Conservation (phyloP, 2,797 vertebrate species). For the Tadarida brasiliensis region DNA sequence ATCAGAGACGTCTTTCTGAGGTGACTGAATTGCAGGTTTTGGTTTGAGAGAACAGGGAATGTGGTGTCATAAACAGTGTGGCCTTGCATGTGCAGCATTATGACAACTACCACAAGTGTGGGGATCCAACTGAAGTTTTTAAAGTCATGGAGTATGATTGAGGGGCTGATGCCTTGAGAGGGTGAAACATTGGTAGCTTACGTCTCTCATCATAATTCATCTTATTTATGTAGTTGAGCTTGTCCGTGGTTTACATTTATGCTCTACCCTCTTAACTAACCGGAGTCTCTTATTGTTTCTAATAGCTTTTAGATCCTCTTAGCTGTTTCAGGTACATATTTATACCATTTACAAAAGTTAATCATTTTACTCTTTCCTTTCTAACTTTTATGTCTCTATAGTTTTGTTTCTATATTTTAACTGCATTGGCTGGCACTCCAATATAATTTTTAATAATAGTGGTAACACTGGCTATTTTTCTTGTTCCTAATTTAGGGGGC, state of each 20-base stretch:
- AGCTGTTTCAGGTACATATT: background rate
- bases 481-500: background rate
- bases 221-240: background rate
- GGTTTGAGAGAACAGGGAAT: constrained; percentile 28
- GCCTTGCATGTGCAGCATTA: background rate
- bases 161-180: background rate
- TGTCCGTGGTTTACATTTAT: background rate
- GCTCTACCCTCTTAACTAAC: background rate
- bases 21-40: constrained; percentile 22
- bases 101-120: background rate
- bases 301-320: background rate
- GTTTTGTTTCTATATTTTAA: constrained; percentile 37
- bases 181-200: background rate
- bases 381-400: background rate
- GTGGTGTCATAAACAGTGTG: background rate
- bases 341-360: constrained; percentile 3
- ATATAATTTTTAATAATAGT: background rate
- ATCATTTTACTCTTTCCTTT: background rate
- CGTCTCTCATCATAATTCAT: background rate
- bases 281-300: background rate
- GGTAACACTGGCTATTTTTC: background rate
- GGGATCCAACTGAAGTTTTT: background rate
- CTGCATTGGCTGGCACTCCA: background rate
- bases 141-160: background rate
- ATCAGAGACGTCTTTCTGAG: background rate